Evolutionary conservation across 1,140 invertebrate genomes (phyloP), one percentile per base, ranked within the genome.

Genomic region (Papilio dardanus): DNA sequence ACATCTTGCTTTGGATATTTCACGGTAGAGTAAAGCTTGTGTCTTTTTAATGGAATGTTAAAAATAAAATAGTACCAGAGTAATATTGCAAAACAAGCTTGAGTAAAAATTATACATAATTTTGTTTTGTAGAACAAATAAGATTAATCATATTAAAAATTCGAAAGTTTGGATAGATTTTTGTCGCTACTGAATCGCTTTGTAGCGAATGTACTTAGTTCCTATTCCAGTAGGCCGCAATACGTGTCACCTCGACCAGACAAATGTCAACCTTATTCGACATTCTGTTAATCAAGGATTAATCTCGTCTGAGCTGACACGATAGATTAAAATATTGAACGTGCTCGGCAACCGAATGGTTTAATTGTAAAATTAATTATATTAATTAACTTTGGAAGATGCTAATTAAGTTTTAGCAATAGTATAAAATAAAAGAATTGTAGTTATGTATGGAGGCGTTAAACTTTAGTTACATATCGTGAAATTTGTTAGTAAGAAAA

Each of bases 321-420:
- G 14, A 62, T 62, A 58, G 24, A 62, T 62, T 62, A 28, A 62
- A 62, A 50, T 50, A 50, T 50, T 21, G 3, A 62, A 62, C 24
- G 54, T 28, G 10, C 3, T 30, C 12, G 12, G 24, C 19, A 28
- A 62, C 54, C 3, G 54, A 62, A 3, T 16, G 54, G 28, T 30
- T 58, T 28, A 58, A 58, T 58, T 58, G 2, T 28, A 3, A 28
- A 24, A 58, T 14, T 58, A 58, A 12, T 58, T 58, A 58, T 19
- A 46, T 35, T 4, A 8, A 35, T 35, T 35, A 35, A 35, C 33
- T 7, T 35, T 35, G 33, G n/a, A n/a, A n/a, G n/a, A n/a, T n/a
- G n/a, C n/a, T n/a, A n/a, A n/a, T n/a, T n/a, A n/a, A n/a, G n/a
- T n/a, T n/a, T n/a, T n/a, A n/a, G n/a, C n/a, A n/a, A n/a, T n/a